phyloP scores from a whole-genome alignment of 2,113 vertebrate genomes.

The Caranx ignobilis region DNA sequence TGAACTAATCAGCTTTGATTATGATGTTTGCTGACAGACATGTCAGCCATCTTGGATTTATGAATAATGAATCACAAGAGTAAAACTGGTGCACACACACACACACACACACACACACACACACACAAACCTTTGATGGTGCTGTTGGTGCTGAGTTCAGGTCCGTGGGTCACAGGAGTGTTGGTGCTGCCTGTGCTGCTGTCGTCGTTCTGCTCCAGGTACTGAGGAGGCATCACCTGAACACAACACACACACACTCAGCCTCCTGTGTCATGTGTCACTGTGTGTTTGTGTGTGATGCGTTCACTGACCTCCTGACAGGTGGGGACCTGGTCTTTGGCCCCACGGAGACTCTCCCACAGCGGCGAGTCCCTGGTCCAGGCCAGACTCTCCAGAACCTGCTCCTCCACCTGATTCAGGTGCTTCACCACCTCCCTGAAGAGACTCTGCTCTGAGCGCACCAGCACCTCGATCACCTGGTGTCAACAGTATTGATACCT shows the following conservation, averaged over 20 bases:
- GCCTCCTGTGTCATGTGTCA: no score
- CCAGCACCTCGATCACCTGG: constrained; percentile 94
- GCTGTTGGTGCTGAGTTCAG: constrained; percentile 83
- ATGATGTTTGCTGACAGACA: no score
- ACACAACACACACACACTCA: constrained; percentile 14
- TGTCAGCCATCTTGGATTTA: no score
- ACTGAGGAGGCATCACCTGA: constrained; percentile 94
- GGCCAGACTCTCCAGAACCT: constrained; percentile 93
- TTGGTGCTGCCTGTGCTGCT: constrained; percentile 57
- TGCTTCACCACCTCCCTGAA: constrained; percentile 95
- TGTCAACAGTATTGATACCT: constrained; percentile 62
- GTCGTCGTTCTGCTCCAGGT: constrained; percentile 87
- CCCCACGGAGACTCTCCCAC: constrained; percentile 90
- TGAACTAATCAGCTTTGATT: no score
- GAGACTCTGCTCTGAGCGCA: constrained; percentile 93
- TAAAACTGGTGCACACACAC: no score
- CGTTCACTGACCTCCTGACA: constrained; percentile 89
- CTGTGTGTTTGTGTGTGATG: background rate
- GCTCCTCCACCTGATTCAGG: constrained; percentile 94
- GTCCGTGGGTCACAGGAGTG: constrained; percentile 58
- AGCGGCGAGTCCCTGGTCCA: constrained; percentile 90
- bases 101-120: no score
- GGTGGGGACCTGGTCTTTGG: constrained; percentile 87
- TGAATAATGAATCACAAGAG: no score
- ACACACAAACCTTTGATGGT: constrained; percentile 66